A percentile compares a stretch with the other conserved stretches of the same genome.
phyloP scores from a whole-genome alignment of 2,113 vertebrate species.

The Oreochromis aureus region DNA sequence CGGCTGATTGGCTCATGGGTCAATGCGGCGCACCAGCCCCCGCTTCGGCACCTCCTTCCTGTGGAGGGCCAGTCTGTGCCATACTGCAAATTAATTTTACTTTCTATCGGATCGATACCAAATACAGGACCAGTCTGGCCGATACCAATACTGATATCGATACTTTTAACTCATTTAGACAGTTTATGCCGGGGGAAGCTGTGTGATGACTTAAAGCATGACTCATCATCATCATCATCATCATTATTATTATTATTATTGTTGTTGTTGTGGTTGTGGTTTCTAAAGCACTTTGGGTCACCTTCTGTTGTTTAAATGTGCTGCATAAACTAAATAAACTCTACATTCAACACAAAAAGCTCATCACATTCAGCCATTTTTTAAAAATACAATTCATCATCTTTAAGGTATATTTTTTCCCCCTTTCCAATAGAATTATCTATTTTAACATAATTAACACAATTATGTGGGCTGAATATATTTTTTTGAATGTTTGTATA shows the following conservation, averaged over 20 bases:
- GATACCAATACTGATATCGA: neutral
- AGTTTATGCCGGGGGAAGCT: neutral
- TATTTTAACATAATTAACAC: neutral
- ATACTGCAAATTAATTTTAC: neutral
- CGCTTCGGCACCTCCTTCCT: neutral
- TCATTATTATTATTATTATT: neutral
- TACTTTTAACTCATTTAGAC: neutral
- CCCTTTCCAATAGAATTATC: accelerated
- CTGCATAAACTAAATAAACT: neutral
- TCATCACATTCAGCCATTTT: neutral
- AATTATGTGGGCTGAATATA: neutral
- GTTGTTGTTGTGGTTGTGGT: accelerated
- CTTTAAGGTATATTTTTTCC: neutral
- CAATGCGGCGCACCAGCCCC: neutral
- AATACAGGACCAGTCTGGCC: neutral
- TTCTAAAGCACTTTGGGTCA: neutral
- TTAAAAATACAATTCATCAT: accelerated
- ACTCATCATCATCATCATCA: neutral
- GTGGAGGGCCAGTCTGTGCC: neutral
- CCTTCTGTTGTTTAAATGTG: neutral
- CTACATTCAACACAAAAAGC: neutral
- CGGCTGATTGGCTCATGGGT: constrained; percentile 20
- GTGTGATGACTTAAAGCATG: neutral
- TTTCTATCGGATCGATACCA: neutral
- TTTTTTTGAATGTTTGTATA: neutral